These are phyloP conservation scores for Lochmaea crataegi DNA, from an alignment of 2,888 invertebrate species.

Conservation along the genomic window DNA sequence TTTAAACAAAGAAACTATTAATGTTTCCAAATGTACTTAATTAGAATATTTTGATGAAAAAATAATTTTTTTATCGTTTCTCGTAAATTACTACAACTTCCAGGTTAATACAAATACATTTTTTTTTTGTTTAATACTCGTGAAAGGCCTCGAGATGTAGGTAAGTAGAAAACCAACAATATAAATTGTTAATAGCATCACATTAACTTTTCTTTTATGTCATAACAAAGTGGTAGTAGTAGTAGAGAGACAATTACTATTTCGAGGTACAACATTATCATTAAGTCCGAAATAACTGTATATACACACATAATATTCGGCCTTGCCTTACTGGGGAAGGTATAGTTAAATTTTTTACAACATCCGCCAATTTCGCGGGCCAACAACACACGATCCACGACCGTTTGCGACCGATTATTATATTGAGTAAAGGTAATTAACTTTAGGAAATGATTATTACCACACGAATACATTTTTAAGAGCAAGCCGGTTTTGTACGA, in stretches of 20 bases:
- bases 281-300: slow-evolving; percentile 1
- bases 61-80: no score
- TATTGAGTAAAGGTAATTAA: background rate
- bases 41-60: no score
- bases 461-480: background rate
- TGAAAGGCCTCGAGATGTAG: slow-evolving; percentile 6
- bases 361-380: background rate
- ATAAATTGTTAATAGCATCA: background rate
- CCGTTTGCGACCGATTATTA: background rate
- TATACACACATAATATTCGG: background rate
- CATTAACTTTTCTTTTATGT: slow-evolving; percentile 6
- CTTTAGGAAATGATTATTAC: background rate
- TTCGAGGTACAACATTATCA: background rate
- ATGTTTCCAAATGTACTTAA: no score
- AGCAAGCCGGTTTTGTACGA: no score
- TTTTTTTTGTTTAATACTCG: background rate
- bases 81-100: no score
- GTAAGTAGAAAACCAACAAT: slow-evolving; percentile 2
- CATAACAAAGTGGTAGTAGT: background rate
- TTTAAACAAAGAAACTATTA: no score
- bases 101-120: no score
- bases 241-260: background rate
- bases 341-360: background rate
- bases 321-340: slow-evolving; percentile 2
- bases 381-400: background rate